Evolutionary conservation across 2,888 invertebrate species (phyloP), one percentile per base, ranked within the genome.

Genomic region (Sthenelais limicola): DNA sequence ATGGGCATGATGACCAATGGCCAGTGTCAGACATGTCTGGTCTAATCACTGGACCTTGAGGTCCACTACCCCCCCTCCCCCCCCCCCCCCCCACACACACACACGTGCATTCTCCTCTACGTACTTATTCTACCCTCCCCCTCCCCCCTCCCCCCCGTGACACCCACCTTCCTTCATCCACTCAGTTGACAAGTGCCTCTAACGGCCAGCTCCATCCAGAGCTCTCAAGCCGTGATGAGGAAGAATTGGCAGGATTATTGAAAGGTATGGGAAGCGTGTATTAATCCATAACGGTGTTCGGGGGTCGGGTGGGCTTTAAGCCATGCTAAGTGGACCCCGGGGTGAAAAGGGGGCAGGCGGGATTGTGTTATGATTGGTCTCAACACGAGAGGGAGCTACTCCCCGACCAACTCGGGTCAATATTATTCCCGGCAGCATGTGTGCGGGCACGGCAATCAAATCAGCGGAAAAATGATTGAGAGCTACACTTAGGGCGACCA

Each of bases 311-410:
- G 62, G 21, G 62, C 38, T 43, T 62, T 62, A 62, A n/a, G n/a
- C n/a, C n/a, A n/a, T n/a, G n/a, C n/a, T n/a, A n/a, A 62, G 62
- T 62, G 62, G 62, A 43, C 62, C 62, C 43, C 43, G 62, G 62
- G 62, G 62, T 62, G 62, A 62, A 43, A n/a, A n/a, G n/a, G 43
- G 62, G 62, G 62, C 62, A 28, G 24, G 35, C 12, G 38, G 38
- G 62, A 62, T 35, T 62, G 62, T 62, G 62, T 62, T 62, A 62
- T 62, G 62, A 62, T 62, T 62, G 62, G 62, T 35, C 62, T 62
- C 62, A 38, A 62, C 62, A 62, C 62, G 62, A 62, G 62, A 62
- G 62, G 33, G 38, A 35, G 38, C 38, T 43, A 26, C 38, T 35
- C 62, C 38, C 38, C n/a, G n/a, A 21, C 38, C 62, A 28, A 9